These are phyloP conservation scores for Pseudoatta argentina DNA, from an alignment of 1,140 invertebrate genomes.

Conservation along the genomic window DNA sequence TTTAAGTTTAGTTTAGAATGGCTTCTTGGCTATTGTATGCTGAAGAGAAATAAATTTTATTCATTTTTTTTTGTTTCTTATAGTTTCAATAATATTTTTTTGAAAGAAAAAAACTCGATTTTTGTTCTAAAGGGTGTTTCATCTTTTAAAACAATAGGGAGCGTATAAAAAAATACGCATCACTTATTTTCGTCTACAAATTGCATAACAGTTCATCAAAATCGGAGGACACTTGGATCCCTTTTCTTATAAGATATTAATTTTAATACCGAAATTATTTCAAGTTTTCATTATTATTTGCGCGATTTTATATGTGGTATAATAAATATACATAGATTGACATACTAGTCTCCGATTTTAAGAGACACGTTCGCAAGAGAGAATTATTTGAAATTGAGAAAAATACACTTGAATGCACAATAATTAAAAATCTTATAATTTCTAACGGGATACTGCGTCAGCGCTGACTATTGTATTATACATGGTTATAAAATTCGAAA, in stretches of 20 bases:
- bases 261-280: not conserved
- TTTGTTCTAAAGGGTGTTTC: no score
- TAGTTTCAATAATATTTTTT: no score
- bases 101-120: no score
- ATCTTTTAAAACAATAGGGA: no score
- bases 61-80: no score
- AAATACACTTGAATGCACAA: not conserved
- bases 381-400: not conserved
- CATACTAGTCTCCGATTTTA: not conserved
- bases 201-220: no score
- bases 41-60: no score
- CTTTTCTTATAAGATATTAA: not conserved
- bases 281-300: not conserved
- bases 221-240: no score
- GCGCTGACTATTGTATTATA: not conserved
- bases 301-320: not conserved
- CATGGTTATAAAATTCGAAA: not conserved
- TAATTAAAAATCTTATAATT: not conserved
- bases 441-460: not conserved
- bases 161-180: no score
- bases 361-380: not conserved
- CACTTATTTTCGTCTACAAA: no score
- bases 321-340: not conserved
- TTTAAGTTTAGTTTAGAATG: no score
- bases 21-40: no score